Evolutionary conservation across 2,888 invertebrate genomes (phyloP).

Genomic region (Melitaea athalia): DNA sequence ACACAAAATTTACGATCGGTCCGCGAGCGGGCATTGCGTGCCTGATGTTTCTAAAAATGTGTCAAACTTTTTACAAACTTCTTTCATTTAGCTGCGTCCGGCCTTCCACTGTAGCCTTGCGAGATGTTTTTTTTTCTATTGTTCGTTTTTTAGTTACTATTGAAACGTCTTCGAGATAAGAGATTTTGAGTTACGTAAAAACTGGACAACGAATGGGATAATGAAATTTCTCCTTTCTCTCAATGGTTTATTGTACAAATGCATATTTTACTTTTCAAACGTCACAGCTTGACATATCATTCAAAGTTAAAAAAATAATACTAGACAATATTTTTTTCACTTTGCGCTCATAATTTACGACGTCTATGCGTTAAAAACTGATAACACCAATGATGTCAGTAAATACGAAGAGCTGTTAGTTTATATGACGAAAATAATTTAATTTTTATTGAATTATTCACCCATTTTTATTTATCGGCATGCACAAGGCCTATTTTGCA

Average conservation of each 20-base stretch:
- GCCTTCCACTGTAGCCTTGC: slow-evolving; percentile 75
- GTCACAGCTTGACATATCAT: slow-evolving; percentile 29
- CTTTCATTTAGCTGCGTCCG: slow-evolving; percentile 79
- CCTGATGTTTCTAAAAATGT: slow-evolving; percentile 82
- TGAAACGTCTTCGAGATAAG: slow-evolving; percentile 71
- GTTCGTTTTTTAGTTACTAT: slow-evolving; percentile 78
- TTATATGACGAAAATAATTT: slow-evolving; percentile 38
- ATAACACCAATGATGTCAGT: neutral
- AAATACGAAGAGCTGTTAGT: slow-evolving; percentile 11
- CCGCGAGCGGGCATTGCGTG: slow-evolving; percentile 74
- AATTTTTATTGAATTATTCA: slow-evolving; percentile 42
- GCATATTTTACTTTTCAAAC: slow-evolving; percentile 22
- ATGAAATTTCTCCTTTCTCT: slow-evolving; percentile 57
- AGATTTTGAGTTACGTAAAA: slow-evolving; percentile 66
- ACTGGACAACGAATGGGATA: slow-evolving; percentile 63
- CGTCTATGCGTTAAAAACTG: neutral
- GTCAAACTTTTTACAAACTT: slow-evolving; percentile 81
- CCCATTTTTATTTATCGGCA: slow-evolving; percentile 50
- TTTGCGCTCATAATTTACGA: neutral
- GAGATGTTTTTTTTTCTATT: slow-evolving; percentile 67
- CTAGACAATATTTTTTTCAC: neutral
- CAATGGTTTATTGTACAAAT: slow-evolving; percentile 32
- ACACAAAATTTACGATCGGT: slow-evolving; percentile 76
- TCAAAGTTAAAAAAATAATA: neutral
- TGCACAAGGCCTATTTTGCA: slow-evolving; percentile 58